phyloP scores from a whole-genome alignment of 2,113 vertebrate species.

The Ammodytes dubius region DNA sequence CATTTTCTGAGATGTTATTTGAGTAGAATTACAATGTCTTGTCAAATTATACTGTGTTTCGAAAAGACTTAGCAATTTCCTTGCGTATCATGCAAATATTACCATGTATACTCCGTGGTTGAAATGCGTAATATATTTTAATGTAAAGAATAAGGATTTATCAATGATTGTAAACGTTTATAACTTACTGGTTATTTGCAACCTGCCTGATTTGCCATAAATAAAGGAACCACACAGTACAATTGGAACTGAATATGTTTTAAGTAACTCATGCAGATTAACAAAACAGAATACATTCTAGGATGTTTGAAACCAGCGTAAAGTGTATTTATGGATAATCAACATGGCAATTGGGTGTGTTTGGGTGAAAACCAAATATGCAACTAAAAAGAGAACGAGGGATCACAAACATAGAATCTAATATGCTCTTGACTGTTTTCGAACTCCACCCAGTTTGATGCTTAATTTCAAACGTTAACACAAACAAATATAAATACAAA shows the following conservation, averaged over 20 bases:
- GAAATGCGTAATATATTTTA: conserved; percentile 41
- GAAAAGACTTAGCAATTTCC: conserved; percentile 70
- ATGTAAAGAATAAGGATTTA: conserved; percentile 56
- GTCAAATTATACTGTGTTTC: conserved; percentile 70
- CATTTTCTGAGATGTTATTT: conserved; percentile 67
- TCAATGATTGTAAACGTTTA: conserved; percentile 24
- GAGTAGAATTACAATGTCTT: conserved; percentile 76
- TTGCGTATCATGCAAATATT: conserved; percentile 70
- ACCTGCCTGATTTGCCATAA: not conserved
- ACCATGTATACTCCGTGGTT: conserved; percentile 35
- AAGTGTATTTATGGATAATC: conserved; percentile 1
- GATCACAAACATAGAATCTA: not conserved
- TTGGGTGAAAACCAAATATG: not conserved
- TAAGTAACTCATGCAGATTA: not conserved
- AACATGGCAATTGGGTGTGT: not conserved
- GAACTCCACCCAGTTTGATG: not conserved
- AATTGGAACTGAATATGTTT: not conserved
- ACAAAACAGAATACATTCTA: conserved; percentile 4
- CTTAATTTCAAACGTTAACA: not conserved
- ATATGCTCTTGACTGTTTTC: not conserved
- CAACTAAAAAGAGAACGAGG: not conserved
- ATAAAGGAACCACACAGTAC: conserved; percentile 10
- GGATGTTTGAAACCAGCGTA: not conserved
- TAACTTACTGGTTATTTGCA: not conserved
- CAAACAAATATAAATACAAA: not conserved